Percentiles rank a stretch among this genome's conserved stretches.
phyloP scores from a whole-genome alignment of 1,140 invertebrate species.

The Drosophila arawakana region DNA sequence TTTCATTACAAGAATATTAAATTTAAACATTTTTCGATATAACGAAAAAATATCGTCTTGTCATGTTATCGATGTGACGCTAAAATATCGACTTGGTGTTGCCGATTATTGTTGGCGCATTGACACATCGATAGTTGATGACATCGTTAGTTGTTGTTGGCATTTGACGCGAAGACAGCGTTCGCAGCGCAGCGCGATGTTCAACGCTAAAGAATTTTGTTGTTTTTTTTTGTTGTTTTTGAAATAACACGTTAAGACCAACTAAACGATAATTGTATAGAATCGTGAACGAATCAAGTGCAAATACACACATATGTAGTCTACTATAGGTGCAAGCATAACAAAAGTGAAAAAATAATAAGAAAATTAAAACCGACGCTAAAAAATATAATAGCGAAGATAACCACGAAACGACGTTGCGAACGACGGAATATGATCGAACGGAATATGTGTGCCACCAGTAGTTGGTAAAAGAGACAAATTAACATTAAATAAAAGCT shows the following conservation, averaged over 20 bases:
- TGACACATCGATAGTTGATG: constrained; percentile 8
- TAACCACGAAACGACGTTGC: constrained; percentile 46
- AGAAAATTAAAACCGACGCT: constrained; percentile 40
- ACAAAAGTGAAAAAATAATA: constrained; percentile 8
- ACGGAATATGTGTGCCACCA: constrained; percentile 44
- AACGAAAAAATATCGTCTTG: background rate
- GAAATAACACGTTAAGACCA: constrained; percentile 45
- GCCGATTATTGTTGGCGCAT: background rate
- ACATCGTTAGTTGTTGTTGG: constrained; percentile 39
- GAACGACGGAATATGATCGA: constrained; percentile 43
- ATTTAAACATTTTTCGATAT: too few relatives aligned
- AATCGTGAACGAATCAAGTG: constrained; percentile 38
- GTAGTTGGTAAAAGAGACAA: constrained; percentile 40
- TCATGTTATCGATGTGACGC: background rate
- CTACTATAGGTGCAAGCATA: constrained; percentile 21
- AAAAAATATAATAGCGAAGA: constrained; percentile 39
- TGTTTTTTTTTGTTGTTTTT: constrained; percentile 41
- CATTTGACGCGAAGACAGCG: constrained; percentile 45
- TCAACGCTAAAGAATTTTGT: constrained; percentile 34
- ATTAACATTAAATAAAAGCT: constrained; percentile 37
- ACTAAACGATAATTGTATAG: constrained; percentile 35
- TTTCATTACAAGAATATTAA: too few relatives aligned
- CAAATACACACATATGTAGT: constrained; percentile 19
- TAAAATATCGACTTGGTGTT: background rate
- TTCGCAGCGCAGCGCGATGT: constrained; percentile 48